Evolutionary conservation across 1,140 invertebrate species (phyloP), one percentile per base, ranked within the genome.

Genomic region (Cydia strobilella): DNA sequence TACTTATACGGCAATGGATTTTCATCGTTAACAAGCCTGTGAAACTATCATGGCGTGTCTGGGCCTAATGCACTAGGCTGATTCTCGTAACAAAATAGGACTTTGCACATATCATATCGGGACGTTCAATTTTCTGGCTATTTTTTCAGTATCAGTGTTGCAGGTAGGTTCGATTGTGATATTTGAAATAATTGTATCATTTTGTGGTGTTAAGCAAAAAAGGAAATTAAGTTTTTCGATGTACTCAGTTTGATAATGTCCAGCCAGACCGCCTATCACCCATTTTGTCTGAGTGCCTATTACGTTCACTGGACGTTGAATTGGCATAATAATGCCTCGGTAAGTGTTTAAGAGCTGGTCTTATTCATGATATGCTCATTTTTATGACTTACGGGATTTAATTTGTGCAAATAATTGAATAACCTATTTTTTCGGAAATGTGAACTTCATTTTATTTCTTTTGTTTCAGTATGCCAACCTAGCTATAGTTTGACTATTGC

Each of bases 361-460:
- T 82, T 77, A 86, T 82, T 83, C 77, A 83, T 80, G 76, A 85
- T 77, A 77, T 72, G 23, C 54, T 59, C 51, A 80, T 81, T 76
- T 20, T 15, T 74, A 7, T 20, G 6, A 18, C 62, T 63, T 77
- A 79, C 76, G 74, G 13, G 65, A 31, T 59, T 73, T 79, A 80
- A 83, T 84, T 77, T 73, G 74, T 69, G 76, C 51, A 82, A 83
- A 80, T 82, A 81, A 76, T 84, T 80, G 74, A 85, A 82, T 89
- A 90, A 90, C 87, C 87, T 90, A 85, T 75, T 80, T 86, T 72
- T 42, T 73, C 76, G 77, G 69, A 76, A 80, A 79, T 77, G 76
- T 81, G 82, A 92, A 92, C 89, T 92, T 91, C 78, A 87, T 89
- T 92, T 90, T 69, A 84, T 80, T 91, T 92, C 83, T 92, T 90